Base-by-base conservation (phyloP, 2,113 vertebrate species). In the Anarhynchus alexandrinus region DNA sequence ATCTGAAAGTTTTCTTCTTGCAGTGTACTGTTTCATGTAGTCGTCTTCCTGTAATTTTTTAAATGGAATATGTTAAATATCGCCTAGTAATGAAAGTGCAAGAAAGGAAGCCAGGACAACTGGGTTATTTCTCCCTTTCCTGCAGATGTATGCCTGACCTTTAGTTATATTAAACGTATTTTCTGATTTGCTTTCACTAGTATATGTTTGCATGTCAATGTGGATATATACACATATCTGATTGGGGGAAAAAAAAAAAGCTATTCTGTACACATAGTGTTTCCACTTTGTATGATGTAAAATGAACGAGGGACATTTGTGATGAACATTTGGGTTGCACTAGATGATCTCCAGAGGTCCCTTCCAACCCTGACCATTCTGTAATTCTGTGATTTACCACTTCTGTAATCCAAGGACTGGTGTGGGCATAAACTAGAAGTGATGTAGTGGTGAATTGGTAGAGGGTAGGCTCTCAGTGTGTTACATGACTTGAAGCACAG, bases 1-100 rank as follows among this genome's bases (percentile, higher is more conserved):
- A 38, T 72, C 47, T 94, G 59, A 51, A 91, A 72, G 13, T 58
- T 86, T 73, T 70, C 36, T 88, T 82, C 54, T 87, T 95, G 65
- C 64, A 82, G 57, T 2, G 0, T 65, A 22, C 52, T 61, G n/a
- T 79, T 85, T 72, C 17, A 71, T 62, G 12, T 65, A 52, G 49
- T 43, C 5, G 2, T 85, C 29, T 88, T 87, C 4, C 3, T 90
- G 47, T 69, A 51, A 34, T 67, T 42, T 87, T 93, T 80, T 16
- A 5, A 66, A 83, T 26, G 6, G 77, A 81, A 21, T 32, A 34
- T 1, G 0, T 83, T 49, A 83, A 76, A 58, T 77, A 59, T 25
- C 10, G 6, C 14, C 15, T 45, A 26, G 43, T 65, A 84, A 80
- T 51, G 12, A 70, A 93, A 82, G 67, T 42, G 7, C n/a, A 86